Evolutionary conservation across 2,888 invertebrate species (phyloP), one percentile per base, ranked within the genome.

Genomic region (Autographa gamma): DNA sequence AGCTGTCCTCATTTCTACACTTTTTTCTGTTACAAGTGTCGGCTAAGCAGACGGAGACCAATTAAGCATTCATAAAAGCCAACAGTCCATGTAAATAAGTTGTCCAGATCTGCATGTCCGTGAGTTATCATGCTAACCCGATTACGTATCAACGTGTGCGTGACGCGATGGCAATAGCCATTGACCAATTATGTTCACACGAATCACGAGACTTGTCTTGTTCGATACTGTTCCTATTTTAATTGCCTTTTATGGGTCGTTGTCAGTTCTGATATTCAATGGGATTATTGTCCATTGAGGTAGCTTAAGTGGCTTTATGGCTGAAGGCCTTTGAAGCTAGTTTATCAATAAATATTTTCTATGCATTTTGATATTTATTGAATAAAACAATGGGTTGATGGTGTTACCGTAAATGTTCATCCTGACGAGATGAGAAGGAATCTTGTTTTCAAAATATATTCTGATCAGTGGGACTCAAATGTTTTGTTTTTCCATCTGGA

Each of bases 121-220:
- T 73, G 70, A 80, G 76, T 74, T 68, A 70, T 85, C 86, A 85
- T 86, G 86, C 83, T 88, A 88, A 88, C 88, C 86, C 83, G 84
- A 81, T 88, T 88, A 85, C 85, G 85, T 86, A 87, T 87, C 83
- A 88, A 87, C 80, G 81, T 82, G 87, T 82, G 85, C 88, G 88
- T 89, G 89, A 86, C 84, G 82, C 73, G 84, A 79, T 79, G 60
- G 70, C 73, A 76, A 71, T 79, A 75, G 70, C 61, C 66, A 77
- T 71, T 73, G 69, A 71, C 70, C 79, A 78, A 81, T 78, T 83
- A 82, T 34, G 63, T 58, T 2, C 66, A 83, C 82, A 83, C 81
- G 77, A 84, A 73, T 82, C 85, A 86, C 84, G 84, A 85, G 56
- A 80, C 79, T 80, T 74, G 78, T 84, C 81, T 80, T 80, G 69